A percentile compares a stretch with the other conserved stretches of the same genome.
Evolutionary conservation across 2,888 invertebrate species (phyloP).

Genomic region (Nomada lathburiana): DNA sequence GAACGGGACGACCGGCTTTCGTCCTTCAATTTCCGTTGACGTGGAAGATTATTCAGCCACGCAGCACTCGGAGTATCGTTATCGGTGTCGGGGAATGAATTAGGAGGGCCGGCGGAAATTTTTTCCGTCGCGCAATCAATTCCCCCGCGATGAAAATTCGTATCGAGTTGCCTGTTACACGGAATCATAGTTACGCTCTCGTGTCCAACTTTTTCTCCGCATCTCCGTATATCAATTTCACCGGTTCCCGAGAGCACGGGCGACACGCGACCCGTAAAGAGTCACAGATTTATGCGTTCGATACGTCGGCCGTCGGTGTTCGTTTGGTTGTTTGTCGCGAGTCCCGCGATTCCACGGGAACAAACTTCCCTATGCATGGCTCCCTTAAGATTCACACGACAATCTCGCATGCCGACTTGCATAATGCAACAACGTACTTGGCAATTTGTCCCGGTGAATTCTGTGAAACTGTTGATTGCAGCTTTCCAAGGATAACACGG

Average conservation of each 20-base stretch:
- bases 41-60: not conserved
- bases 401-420: slow-evolving; percentile 34
- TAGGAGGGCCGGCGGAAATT: not conserved
- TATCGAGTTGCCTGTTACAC: not conserved
- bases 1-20: too few relatives aligned
- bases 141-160: not conserved
- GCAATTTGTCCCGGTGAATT: slow-evolving; percentile 41
- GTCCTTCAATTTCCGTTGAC: not conserved
- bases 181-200: not conserved
- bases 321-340: slow-evolving; percentile 33
- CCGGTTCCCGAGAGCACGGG: slow-evolving; percentile 9
- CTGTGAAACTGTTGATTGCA: slow-evolving; percentile 41
- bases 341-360: slow-evolving; percentile 2
- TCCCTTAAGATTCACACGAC: slow-evolving; percentile 45
- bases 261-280: slow-evolving; percentile 29
- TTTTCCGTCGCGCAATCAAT: not conserved
- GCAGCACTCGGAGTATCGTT: not conserved
- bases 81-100: not conserved
- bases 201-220: slow-evolving; percentile 23
- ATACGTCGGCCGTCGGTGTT: slow-evolving; percentile 44
- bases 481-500: slow-evolving; percentile 1
- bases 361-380: slow-evolving; percentile 42
- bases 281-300: slow-evolving; percentile 39
- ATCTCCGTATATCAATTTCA: slow-evolving; percentile 36
- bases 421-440: slow-evolving; percentile 49